Evolutionary conservation across 2,113 vertebrate species (phyloP), one percentile per base, ranked within the genome.

Genomic region (Pavo muticus): DNA sequence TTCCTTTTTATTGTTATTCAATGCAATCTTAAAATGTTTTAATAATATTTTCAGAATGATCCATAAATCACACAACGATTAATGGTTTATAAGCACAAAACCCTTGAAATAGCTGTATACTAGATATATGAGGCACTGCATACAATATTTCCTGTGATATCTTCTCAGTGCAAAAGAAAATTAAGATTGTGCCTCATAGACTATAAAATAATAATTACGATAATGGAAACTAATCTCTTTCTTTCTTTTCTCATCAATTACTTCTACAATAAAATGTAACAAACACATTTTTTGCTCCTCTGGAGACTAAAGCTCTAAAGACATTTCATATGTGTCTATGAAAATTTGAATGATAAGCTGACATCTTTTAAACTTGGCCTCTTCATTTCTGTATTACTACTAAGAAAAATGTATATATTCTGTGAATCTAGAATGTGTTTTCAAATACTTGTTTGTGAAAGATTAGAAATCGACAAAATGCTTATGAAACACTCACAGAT

Each of bases 301-400:
- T 56, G 37, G 40, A 89, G 91, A 88, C 25, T 35, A 69, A 72
- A 87, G 54, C 64, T 75, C 81, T 39, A 56, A 45, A 87, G 75
- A 73, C 9, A 79, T 87, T 74, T 92, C 77, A 78, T 48, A 81
- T 15, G 23, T 74, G 30, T 81, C 35, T 87, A 30, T 59, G 39
- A 37, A 87, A 87, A 91, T 75, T 72, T 39, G 12, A 85, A 89
- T 84, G 32, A 90, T 61, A 29, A 71, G 47, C 63, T 91, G 56
- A 32, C 11, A 88, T 61, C 75, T 77, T 71, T 90, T 85, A 91
- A 91, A 96, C 67, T 25, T 84, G 76, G 86, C 69, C 56, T 91
- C 56, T 93, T 76, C 82, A 88, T 45, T 82, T 76, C 25, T 60
- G 35, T 76, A 71, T 63, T 91, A 50, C 45, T 86, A 86, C 76